Base-by-base conservation (phyloP, 2,888 invertebrate genomes). In the Euphydryas editha region DNA sequence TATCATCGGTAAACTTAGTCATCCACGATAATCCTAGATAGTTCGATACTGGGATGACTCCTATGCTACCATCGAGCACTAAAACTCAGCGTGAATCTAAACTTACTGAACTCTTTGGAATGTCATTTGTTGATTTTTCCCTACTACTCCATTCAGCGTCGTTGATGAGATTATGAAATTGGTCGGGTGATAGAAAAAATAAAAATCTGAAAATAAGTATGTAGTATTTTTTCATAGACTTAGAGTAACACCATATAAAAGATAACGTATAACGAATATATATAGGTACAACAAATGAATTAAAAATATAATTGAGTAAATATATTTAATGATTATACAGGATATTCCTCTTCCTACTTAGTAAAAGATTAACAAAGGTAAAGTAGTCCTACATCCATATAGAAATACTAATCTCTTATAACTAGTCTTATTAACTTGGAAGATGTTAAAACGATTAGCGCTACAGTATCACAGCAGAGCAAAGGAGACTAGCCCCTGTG, bases 161-260 rank as follows among this genome's bases (percentile, higher is more conserved):
- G 81, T 77, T 82, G 85, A 78, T 80, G 85, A 81, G 79, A 77
- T 83, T 84, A 88, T 83, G 86, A 87, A 85, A 87, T 88, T 87
- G 87, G 85, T 90, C 87, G 79, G 91, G 90, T 85, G 87, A 89
- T 84, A 90, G 86, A 86, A 90, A 91, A 92, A 92, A 90, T 88
- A 92, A 92, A 91, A 92, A 92, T 90, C 91, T 91, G 90, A 92
- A 91, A 92, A 90, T 91, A 92, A 91, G 85, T 90, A 89, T 85
- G 90, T 87, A 92, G 89, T 81, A 88, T 92, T 91, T 92, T 92
- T 91, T 91, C 87, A 91, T 85, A 90, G 85, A 89, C 86, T 90
- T 89, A 88, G 78, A 81, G 81, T 84, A 83, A 86, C 83, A 79
- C 30, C 67, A 84, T 88, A 85, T 85, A 88, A 88, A 88, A 81